Conservation (phyloP, 2,113 vertebrate genomes). For the Chaetodon trifascialis region DNA sequence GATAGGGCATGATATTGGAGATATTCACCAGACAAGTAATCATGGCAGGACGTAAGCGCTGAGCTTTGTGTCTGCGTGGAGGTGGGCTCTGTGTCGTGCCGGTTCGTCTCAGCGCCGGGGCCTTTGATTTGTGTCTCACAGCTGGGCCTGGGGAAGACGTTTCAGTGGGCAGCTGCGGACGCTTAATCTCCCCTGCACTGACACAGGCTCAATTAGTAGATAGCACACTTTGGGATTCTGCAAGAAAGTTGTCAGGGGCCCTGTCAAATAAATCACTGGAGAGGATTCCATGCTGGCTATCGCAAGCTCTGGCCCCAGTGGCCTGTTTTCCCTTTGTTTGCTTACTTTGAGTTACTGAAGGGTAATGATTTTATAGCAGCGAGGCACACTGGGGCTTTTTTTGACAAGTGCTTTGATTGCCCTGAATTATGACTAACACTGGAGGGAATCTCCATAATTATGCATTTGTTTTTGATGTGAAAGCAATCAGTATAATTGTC, state of each 20-base stretch:
- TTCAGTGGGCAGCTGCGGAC: slow-evolving; percentile 84
- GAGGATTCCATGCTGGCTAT: slow-evolving; percentile 77
- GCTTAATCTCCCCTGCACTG: slow-evolving; percentile 85
- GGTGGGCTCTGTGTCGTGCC: slow-evolving; percentile 51
- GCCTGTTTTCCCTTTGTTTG: slow-evolving; percentile 69
- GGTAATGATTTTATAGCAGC: slow-evolving; percentile 51
- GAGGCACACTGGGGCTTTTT: slow-evolving; percentile 18
- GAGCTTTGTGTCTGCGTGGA: slow-evolving; percentile 43
- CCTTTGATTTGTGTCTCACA: slow-evolving; percentile 84
- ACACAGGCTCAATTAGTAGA: slow-evolving; percentile 87
- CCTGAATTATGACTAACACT: slow-evolving; percentile 39
- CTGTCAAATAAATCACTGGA: slow-evolving; percentile 83
- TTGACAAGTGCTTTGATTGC: slow-evolving; percentile 45
- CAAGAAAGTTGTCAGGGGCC: slow-evolving; percentile 83
- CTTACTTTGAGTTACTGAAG: slow-evolving; percentile 53
- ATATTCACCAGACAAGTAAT: slow-evolving; percentile 54
- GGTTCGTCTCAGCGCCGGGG: slow-evolving; percentile 56
- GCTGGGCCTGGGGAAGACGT: slow-evolving; percentile 76
- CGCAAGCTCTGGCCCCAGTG: slow-evolving; percentile 58
- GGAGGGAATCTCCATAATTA: slow-evolving; percentile 31
- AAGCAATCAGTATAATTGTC: slow-evolving; percentile 36
- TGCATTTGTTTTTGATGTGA: slow-evolving; percentile 44
- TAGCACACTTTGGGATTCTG: slow-evolving; percentile 83
- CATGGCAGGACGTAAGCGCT: slow-evolving; percentile 23
- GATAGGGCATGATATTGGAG: not conserved